phyloP scores from a whole-genome alignment of 1,140 invertebrate genomes.

The Drosophila kohkoa region DNA sequence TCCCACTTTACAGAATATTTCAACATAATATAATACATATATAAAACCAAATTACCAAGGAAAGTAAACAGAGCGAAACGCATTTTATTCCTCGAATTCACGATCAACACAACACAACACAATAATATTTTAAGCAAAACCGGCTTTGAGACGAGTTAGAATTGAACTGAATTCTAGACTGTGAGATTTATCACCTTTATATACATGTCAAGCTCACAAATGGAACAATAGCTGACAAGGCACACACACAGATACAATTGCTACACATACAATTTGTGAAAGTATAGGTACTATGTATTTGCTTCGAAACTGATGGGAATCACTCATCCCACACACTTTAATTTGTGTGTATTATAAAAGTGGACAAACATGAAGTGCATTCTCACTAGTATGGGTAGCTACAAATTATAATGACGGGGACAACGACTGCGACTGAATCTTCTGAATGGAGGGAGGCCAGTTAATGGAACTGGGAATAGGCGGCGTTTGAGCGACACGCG shows the following conservation, averaged over 20 bases:
- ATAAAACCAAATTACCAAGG: slow-evolving; percentile 54
- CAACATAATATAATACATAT: not conserved
- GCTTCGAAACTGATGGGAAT: slow-evolving; percentile 40
- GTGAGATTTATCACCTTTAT: slow-evolving; percentile 79
- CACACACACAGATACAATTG: slow-evolving; percentile 30
- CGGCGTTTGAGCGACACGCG: slow-evolving; percentile 48
- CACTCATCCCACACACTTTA: slow-evolving; percentile 63
- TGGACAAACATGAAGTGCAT: slow-evolving; percentile 63
- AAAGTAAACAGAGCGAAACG: slow-evolving; percentile 71
- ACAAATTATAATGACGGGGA: slow-evolving; percentile 52
- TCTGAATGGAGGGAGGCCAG: slow-evolving; percentile 19
- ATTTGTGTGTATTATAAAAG: slow-evolving; percentile 47
- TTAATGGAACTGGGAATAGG: slow-evolving; percentile 51
- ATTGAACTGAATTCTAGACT: slow-evolving; percentile 69
- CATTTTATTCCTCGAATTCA: slow-evolving; percentile 70
- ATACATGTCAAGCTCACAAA: slow-evolving; percentile 57
- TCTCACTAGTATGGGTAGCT: slow-evolving; percentile 48
- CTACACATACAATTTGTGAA: slow-evolving; percentile 1
- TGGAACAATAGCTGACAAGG: slow-evolving; percentile 57
- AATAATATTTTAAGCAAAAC: slow-evolving; percentile 55
- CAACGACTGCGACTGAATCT: slow-evolving; percentile 45
- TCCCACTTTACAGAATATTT: not conserved
- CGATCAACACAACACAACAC: slow-evolving; percentile 1
- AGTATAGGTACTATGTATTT: slow-evolving; percentile 3
- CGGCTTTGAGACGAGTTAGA: slow-evolving; percentile 68